Conservation (phyloP, 2,113 vertebrate species). For the Turdus rufiventris region DNA sequence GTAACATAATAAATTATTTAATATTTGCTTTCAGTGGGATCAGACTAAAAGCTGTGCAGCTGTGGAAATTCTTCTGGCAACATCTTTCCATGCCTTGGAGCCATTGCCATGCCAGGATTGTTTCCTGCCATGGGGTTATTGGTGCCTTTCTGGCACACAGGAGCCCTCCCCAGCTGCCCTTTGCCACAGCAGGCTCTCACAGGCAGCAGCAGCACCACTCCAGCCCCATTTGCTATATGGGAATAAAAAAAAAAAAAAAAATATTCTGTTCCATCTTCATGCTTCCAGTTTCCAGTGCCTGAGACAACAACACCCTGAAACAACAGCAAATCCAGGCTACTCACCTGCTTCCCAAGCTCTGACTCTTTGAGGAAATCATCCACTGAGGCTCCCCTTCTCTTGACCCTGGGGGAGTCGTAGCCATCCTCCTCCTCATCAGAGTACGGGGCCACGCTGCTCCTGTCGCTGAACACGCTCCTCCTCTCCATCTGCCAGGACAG, state of each 20-base stretch:
- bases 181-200: neutral
- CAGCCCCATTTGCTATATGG: neutral
- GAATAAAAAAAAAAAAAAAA: too few species aligned
- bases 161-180: neutral
- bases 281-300: neutral
- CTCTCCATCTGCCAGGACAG: slow-evolving; percentile 73
- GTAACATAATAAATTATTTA: neutral
- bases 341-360: slow-evolving; percentile 90
- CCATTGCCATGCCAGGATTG: fast-evolving
- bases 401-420: slow-evolving; percentile 80
- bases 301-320: neutral
- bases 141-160: neutral
- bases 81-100: neutral
- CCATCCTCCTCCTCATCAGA: slow-evolving; percentile 90
- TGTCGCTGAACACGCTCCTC: slow-evolving; percentile 86
- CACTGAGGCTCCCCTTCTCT: slow-evolving; percentile 86
- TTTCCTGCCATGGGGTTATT: neutral
- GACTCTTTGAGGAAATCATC: slow-evolving; percentile 96
- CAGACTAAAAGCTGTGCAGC: neutral
- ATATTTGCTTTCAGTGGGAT: neutral
- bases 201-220: neutral
- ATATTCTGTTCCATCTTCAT: too few species aligned
- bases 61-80: neutral
- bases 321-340: neutral
- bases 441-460: slow-evolving; percentile 75